phyloP scores from a whole-genome alignment of 2,113 vertebrate species.

The Camelus bactrianus region DNA sequence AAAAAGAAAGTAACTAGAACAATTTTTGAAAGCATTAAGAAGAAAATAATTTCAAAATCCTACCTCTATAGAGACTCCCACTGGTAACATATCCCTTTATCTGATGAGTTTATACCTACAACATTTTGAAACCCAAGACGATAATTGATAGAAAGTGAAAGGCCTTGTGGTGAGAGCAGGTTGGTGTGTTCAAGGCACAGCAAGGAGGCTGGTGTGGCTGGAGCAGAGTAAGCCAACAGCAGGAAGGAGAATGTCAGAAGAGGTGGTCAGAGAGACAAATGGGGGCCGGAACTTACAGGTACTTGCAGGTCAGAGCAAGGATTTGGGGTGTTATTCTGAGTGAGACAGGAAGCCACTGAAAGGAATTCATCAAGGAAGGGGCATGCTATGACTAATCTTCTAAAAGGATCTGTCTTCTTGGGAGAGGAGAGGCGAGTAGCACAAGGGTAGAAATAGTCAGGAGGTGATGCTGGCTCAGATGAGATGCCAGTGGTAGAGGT shows the following conservation, averaged over 20 bases:
- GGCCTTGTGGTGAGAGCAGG: background rate
- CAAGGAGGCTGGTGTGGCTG: background rate
- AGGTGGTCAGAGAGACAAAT: background rate
- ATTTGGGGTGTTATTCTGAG: background rate
- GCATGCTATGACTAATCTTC: background rate
- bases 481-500: background rate
- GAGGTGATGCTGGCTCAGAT: background rate
- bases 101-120: background rate
- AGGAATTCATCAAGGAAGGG: background rate
- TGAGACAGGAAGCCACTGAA: background rate
- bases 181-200: background rate
- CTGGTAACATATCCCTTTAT: background rate
- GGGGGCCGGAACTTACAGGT: background rate
- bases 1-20: background rate
- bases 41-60: background rate
- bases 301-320: background rate
- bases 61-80: background rate
- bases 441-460: background rate
- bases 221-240: background rate
- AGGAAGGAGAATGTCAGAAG: background rate
- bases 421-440: background rate
- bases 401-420: background rate
- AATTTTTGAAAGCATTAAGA: background rate
- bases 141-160: background rate
- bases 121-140: background rate